phyloP scores from a whole-genome alignment of 2,888 invertebrate species.

The Ochropleura plecta region DNA sequence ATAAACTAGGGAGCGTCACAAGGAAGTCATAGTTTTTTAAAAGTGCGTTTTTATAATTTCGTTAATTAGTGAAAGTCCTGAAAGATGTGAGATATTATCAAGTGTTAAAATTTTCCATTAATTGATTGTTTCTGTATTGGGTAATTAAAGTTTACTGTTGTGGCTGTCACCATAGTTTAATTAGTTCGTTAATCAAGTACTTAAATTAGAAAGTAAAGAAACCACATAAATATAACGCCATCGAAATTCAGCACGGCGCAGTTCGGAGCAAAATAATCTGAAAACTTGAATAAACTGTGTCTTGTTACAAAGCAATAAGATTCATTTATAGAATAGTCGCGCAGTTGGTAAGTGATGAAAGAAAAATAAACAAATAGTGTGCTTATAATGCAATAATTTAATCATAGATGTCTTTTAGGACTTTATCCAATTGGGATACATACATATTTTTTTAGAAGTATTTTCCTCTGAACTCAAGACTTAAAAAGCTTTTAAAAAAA shows the following conservation, averaged over 20 bases:
- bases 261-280: not conserved
- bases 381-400: not conserved
- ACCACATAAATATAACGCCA: not conserved
- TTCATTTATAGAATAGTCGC: not conserved
- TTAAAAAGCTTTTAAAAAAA: not conserved
- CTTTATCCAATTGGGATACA: too few relatives aligned
- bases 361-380: not conserved
- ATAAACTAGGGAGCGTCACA: too few relatives aligned
- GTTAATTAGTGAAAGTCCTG: not conserved
- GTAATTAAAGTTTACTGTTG: not conserved
- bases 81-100: not conserved
- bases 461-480: not conserved
- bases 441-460: too few relatives aligned
- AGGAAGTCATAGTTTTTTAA: not conserved
- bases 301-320: slow-evolving; percentile 8
- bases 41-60: not conserved
- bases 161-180: not conserved
- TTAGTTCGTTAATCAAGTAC: not conserved
- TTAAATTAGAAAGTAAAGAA: not conserved
- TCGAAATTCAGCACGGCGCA: not conserved
- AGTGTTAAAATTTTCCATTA: not conserved
- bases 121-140: not conserved
- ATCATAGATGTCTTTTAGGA: too few relatives aligned
- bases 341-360: not conserved
- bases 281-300: not conserved